Evolutionary conservation across 2,888 invertebrate species (phyloP), one percentile per base, ranked within the genome.

Genomic region (Chymomyza procnemis): DNA sequence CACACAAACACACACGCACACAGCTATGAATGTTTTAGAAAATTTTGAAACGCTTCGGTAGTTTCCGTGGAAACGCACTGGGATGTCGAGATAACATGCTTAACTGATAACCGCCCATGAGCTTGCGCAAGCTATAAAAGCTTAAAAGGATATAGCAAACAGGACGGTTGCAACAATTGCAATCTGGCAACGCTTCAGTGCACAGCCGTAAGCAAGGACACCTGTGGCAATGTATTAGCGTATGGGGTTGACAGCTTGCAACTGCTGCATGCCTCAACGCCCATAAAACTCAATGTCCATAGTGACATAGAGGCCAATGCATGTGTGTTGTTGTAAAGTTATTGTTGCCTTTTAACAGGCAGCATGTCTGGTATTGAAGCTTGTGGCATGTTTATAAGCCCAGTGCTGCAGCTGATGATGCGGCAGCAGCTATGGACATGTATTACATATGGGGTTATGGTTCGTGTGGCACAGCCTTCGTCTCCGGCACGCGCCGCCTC

Each of bases 31-130:
- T 16, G 50, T 16, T 50, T 14, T 9, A 3, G 8, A 16, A 6
- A 50, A 50, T 72, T 62, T 22, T 69, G 19, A 48, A 64, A 71
- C 67, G 71, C 73, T 77, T 77, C 66, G 75, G 46, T 77, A 66
- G 61, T 46, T 71, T 61, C 61, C 3, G 34, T 12, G 9, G 6
- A 41, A 41, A 41, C 34, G 34, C 34, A 41, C 34, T 12, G 34
- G 34, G 34, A 41, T 12, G 34, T 41, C 1, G 34, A 41, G 34
- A 3, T 1, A 41, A 41, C 34, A 41, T 12, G 3, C 34, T 41
- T 9, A 5, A 41, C 34, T 41, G 34, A 41, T 41, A 41, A 41
- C 34, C 3, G 34, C 12, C 9, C 34, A 12, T 41, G 12, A 14
- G 65, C 73, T 73, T 71, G 19, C 52, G 46, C 60, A 12, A 41